Percentiles rank a stretch among this genome's conserved stretches.
Evolutionary conservation across 2,797 vertebrate genomes (phyloP).

Genomic region (Percopsis omiscomaycus): DNA sequence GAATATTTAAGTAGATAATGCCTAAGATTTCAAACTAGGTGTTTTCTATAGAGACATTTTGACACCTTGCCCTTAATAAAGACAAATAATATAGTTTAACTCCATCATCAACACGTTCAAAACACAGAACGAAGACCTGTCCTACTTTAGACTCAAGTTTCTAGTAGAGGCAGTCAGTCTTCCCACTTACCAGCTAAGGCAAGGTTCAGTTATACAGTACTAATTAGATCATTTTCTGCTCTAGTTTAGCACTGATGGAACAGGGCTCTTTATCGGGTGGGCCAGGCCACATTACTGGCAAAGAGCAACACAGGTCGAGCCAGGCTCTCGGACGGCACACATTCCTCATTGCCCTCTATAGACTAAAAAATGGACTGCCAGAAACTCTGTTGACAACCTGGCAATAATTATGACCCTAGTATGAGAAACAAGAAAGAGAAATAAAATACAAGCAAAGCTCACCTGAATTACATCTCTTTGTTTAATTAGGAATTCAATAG

Average conservation of each 20-base stretch:
- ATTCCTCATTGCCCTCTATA: conserved; percentile 53
- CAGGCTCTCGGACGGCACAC: conserved; percentile 49
- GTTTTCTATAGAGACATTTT: not conserved
- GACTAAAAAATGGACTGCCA: conserved; percentile 52
- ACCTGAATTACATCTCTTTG: not conserved
- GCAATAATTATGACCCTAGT: conserved; percentile 49
- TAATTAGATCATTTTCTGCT: conserved; percentile 72
- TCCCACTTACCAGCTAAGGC: conserved; percentile 46
- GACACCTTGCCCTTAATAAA: no score
- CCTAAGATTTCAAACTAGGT: not conserved
- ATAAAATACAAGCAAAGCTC: conserved; percentile 13
- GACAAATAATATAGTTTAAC: not conserved
- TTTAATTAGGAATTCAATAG: conserved; percentile 9
- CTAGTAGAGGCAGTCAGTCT: conserved; percentile 28
- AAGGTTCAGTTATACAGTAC: conserved; percentile 57
- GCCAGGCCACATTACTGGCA: conserved; percentile 74
- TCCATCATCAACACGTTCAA: conserved; percentile 30
- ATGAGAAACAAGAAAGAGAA: conserved; percentile 10
- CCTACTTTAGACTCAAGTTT: conserved; percentile 39
- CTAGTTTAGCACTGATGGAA: conserved; percentile 67
- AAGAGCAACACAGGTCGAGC: conserved; percentile 44
- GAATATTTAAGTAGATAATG: conserved; percentile 3
- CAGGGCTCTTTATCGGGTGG: conserved; percentile 66
- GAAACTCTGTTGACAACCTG: conserved; percentile 48
- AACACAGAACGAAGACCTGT: conserved; percentile 30